Conservation (phyloP, 2,888 invertebrate genomes). For the Papilio demoleus region DNA sequence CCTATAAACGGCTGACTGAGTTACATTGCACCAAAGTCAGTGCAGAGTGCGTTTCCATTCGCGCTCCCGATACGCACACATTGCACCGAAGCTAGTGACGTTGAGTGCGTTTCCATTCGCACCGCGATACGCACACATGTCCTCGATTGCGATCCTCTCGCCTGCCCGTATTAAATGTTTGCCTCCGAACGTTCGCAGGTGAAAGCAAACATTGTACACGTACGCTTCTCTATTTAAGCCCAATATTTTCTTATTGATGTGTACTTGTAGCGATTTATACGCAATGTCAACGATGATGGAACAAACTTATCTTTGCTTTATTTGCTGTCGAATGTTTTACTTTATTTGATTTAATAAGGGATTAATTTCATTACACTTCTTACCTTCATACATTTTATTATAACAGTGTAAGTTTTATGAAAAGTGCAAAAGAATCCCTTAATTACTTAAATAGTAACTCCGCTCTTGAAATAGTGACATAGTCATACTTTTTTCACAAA, state of each 20-base stretch:
- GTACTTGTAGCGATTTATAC: constrained; percentile 49
- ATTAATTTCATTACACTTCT: too few species aligned
- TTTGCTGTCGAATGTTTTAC: constrained; percentile 8
- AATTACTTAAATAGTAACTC: too few species aligned
- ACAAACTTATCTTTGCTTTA: constrained; percentile 20
- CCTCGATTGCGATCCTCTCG: constrained; percentile 47
- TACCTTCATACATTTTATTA: too few species aligned
- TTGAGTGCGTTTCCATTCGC: constrained; percentile 15
- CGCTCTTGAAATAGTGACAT: too few species aligned
- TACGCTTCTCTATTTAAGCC: constrained; percentile 55
- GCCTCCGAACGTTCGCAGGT: constrained; percentile 63
- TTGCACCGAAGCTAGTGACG: constrained; percentile 15
- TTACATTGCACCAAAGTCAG: constrained; percentile 21
- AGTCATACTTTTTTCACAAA: too few species aligned
- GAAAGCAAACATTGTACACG: constrained; percentile 62
- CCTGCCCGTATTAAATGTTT: constrained; percentile 75
- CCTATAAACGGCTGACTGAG: constrained; percentile 25
- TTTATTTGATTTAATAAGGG: too few species aligned
- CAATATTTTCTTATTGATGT: constrained; percentile 62
- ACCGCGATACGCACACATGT: constrained; percentile 30
- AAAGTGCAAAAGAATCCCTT: too few species aligned
- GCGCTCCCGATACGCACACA: constrained; percentile 32
- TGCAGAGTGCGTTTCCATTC: constrained; percentile 5
- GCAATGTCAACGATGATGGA: constrained; percentile 19
- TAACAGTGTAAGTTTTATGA: too few species aligned